phyloP scores from a whole-genome alignment of 2,113 vertebrate species.

The Grammomys dolichurus region DNA sequence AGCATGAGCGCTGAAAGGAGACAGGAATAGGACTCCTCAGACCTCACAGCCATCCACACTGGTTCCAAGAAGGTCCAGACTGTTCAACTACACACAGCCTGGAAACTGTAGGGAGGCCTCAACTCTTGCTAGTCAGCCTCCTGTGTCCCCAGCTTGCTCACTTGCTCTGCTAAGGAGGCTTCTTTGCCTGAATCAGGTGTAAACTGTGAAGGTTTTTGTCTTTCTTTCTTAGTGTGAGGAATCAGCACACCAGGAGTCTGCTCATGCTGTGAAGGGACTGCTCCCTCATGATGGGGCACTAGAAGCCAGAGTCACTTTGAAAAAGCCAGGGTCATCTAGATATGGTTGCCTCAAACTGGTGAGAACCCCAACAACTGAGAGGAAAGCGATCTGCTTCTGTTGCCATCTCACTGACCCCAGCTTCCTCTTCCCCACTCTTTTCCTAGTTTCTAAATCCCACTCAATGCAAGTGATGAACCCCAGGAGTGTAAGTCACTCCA shows the following conservation, averaged over 20 bases:
- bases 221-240: neutral
- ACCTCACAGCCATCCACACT: constrained; percentile 5
- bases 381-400: constrained; percentile 18
- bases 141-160: neutral
- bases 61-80: neutral
- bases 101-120: neutral
- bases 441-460: constrained; percentile 60
- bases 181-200: neutral
- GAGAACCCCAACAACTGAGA: constrained; percentile 24
- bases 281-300: neutral
- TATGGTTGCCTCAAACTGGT: constrained; percentile 48
- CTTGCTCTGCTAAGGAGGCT: neutral
- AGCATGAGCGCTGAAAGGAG: neutral
- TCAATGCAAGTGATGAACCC: constrained; percentile 72
- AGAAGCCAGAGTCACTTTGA: constrained; percentile 43
- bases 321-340: constrained; percentile 30
- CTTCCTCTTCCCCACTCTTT: constrained; percentile 5
- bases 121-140: neutral
- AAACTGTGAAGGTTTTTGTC: neutral
- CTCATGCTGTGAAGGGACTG: neutral
- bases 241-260: neutral
- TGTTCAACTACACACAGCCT: neutral
- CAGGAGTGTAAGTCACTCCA: constrained; percentile 62
- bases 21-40: neutral
- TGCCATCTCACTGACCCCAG: constrained; percentile 50